Evolutionary conservation across 2,797 vertebrate species (phyloP), one percentile per base, ranked within the genome.

Genomic region (Coreius guichenoti): DNA sequence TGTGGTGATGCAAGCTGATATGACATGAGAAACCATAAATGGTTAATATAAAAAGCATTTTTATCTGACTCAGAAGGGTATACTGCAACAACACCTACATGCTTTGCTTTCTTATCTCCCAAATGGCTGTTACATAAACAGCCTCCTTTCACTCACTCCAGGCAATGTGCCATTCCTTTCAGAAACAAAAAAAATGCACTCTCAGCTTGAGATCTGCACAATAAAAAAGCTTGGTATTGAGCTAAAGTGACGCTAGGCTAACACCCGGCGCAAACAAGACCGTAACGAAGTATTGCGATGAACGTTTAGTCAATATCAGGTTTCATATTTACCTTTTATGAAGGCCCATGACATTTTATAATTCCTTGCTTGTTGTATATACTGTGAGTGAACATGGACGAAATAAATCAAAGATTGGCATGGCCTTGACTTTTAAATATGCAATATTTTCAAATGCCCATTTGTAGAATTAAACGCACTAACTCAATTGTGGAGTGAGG

Each of bases 91-190:
- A 87, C 89, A 78, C 88, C 90, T 79, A 31, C 88, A 68, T 78
- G 81, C 81, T 76, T 87, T 68, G 67, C 86, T 87, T 88, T 89
- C 91, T 93, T 89, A 89, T 91, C 92, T 90, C 86, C 85, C 88
- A 88, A 89, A 88, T 89, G 86, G 92, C 91, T 91, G 72, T 94
- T 93, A 93, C 90, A 88, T 93, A 92, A 93, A 93, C 90, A 70
- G 92, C 87, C 90, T 90, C 87, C 75, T 78, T 87, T 81, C 77
- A 84, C 70, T 84, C 61, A 74, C 77, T 45, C 78, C 77, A 80
- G 76, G 81, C 82, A 90, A 91, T 86, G 73, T 91, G 89, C 92
- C 33, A 90, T 90, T 91, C 86, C 79, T 86, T 89, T 89, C 78
- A 83, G 88, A 86, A 89, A 82, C 67, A 70, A 89, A 81, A 89